phyloP scores from a whole-genome alignment of 2,797 vertebrate species.

The Myiotriccus ornatus region DNA sequence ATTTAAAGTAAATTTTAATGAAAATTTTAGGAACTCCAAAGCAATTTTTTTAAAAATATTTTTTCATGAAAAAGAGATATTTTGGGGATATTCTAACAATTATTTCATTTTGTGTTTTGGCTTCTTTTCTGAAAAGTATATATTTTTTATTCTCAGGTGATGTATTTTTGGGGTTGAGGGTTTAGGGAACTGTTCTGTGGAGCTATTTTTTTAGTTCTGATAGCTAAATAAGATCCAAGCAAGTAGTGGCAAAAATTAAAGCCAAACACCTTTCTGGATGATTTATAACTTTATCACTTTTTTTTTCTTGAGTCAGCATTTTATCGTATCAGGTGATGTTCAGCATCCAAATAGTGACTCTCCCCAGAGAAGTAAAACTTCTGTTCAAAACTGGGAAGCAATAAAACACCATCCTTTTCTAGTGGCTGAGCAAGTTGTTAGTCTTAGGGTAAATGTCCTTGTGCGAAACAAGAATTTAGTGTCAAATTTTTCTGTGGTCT shows the following conservation, averaged over 20 bases:
- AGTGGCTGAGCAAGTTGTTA: not conserved
- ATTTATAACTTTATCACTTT: not conserved
- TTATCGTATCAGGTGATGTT: not conserved
- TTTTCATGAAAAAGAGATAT: not conserved
- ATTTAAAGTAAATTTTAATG: not conserved
- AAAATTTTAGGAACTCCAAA: not conserved
- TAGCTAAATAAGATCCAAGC: not conserved
- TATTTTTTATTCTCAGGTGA: not conserved
- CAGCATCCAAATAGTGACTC: not conserved
- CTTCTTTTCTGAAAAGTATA: not conserved
- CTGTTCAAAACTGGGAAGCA: not conserved
- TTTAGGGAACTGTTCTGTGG: not conserved
- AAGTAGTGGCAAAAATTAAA: not conserved
- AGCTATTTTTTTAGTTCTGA: not conserved
- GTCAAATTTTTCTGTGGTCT: not conserved
- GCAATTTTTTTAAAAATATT: not conserved
- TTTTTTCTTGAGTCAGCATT: not conserved
- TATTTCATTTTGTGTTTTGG: not conserved
- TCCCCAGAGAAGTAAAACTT: not conserved
- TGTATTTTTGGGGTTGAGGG: not conserved
- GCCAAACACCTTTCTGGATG: not conserved
- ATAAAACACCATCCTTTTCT: not conserved
- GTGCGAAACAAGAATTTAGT: not conserved
- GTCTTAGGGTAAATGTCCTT: not conserved
- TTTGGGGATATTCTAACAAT: not conserved